A percentile compares a stretch with the other conserved stretches of the same genome.
These are phyloP conservation scores for Meandrina meandrites DNA, from an alignment of 92 coral and sea anemone species.

Conservation along the genomic window DNA sequence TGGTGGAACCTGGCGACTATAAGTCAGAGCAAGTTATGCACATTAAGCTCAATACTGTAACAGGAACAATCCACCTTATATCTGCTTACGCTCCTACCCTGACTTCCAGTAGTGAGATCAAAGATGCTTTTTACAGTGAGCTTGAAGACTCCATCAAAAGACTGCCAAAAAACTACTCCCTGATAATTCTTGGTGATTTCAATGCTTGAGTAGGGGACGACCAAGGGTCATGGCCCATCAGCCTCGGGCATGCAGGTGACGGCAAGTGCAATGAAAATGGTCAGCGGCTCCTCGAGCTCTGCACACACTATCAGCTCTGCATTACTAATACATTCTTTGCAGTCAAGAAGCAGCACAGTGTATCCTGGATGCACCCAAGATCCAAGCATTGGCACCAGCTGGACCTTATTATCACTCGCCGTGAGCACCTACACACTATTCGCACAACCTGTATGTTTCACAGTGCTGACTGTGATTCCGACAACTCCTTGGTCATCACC, in stretches of 20 bases:
- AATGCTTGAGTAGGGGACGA: conserved; percentile 57
- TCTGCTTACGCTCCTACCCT: conserved; percentile 57
- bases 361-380: conserved; percentile 58
- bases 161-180: conserved; percentile 32
- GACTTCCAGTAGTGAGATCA: conserved; percentile 26
- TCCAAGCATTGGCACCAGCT: conserved; percentile 54
- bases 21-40: conserved; percentile 40
- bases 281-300: conserved; percentile 45
- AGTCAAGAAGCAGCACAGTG: conserved; percentile 10
- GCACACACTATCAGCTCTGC: conserved; percentile 32
- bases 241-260: conserved; percentile 41
- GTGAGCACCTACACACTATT: conserved; percentile 36
- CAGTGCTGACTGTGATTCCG: conserved; percentile 43
- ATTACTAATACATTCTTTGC: conserved; percentile 62
- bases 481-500: conserved; percentile 47
- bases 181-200: conserved; percentile 52
- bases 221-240: conserved; percentile 40
- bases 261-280: conserved; percentile 58
- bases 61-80: conserved; percentile 31
- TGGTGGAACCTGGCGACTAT: conserved; percentile 22
- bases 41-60: conserved; percentile 37
- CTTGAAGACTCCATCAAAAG: conserved; percentile 5
- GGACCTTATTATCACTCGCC: conserved; percentile 47
- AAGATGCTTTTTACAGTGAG: no score
- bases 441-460: conserved; percentile 38